Conservation (phyloP, 2,113 vertebrate species). For the Leptodactylus fuscus region DNA sequence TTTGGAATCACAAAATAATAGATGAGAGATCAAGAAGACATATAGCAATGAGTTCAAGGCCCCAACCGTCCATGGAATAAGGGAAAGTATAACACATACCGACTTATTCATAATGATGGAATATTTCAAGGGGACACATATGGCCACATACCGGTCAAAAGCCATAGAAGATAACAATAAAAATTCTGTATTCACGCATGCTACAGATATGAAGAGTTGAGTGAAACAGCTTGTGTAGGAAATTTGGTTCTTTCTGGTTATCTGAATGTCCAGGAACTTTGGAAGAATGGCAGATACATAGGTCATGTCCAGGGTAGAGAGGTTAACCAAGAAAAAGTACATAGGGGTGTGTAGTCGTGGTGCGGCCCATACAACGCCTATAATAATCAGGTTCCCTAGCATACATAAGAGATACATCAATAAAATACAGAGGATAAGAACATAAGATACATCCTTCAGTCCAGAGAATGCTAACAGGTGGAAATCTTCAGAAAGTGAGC, state of each 20-base stretch:
- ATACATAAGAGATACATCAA: constrained; percentile 14
- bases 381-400: not conserved
- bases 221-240: constrained; percentile 16
- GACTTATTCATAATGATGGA: constrained; percentile 12
- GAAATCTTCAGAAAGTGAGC: not conserved
- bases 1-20: constrained; percentile 15
- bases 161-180: constrained; percentile 47
- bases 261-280: not conserved
- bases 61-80: constrained; percentile 9
- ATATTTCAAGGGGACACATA: constrained; percentile 42
- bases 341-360: not conserved
- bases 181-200: constrained; percentile 26
- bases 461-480: not conserved
- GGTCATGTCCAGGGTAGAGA: not conserved
- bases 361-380: not conserved
- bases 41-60: constrained; percentile 7
- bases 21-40: not conserved
- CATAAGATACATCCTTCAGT: not conserved
- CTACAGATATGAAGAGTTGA: constrained; percentile 25
- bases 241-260: not conserved
- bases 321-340: constrained; percentile 1
- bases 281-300: not conserved
- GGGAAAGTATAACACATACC: not conserved
- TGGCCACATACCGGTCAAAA: constrained; percentile 32
- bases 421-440: not conserved